Evolutionary conservation across 2,113 vertebrate genomes (phyloP).

Genomic region (Leptobrachium ailaonicum): DNA sequence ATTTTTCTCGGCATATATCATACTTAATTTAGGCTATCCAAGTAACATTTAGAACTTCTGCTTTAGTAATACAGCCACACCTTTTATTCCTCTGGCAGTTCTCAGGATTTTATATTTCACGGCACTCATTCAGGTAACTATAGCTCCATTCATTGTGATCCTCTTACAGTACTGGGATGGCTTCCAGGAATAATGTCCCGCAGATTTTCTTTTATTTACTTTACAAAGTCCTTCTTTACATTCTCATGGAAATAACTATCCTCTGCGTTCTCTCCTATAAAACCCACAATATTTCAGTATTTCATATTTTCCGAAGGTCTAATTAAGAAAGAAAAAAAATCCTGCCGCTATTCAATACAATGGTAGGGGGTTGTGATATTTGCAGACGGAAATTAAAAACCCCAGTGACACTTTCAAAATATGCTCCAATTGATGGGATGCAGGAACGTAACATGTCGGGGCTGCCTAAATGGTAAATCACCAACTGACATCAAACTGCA

Average conservation of each 20-base stretch:
- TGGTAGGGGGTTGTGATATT: background rate
- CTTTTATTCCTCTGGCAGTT: slow-evolving; percentile 6
- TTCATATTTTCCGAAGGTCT: background rate
- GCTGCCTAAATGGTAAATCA: too few species aligned
- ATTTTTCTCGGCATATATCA: background rate
- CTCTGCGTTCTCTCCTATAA: background rate
- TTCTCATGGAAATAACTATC: background rate
- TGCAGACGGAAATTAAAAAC: too few species aligned
- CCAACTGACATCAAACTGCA: too few species aligned
- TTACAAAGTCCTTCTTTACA: slow-evolving; percentile 3
- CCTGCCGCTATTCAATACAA: background rate
- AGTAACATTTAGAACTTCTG: background rate
- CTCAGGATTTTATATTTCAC: background rate
- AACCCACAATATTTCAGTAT: background rate
- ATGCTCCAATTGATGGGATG: too few species aligned
- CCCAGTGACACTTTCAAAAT: too few species aligned
- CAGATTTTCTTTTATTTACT: background rate
- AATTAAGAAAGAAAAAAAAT: slow-evolving; percentile 1
- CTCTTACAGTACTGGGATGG: background rate
- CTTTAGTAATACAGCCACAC: slow-evolving; percentile 8
- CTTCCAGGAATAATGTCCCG: slow-evolving; percentile 5
- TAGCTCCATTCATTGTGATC: background rate
- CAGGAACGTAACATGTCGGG: too few species aligned
- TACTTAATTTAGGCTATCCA: slow-evolving; percentile 8
- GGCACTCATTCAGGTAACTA: background rate